phyloP scores from a whole-genome alignment of 2,888 invertebrate genomes.

The Arctia plantaginis region DNA sequence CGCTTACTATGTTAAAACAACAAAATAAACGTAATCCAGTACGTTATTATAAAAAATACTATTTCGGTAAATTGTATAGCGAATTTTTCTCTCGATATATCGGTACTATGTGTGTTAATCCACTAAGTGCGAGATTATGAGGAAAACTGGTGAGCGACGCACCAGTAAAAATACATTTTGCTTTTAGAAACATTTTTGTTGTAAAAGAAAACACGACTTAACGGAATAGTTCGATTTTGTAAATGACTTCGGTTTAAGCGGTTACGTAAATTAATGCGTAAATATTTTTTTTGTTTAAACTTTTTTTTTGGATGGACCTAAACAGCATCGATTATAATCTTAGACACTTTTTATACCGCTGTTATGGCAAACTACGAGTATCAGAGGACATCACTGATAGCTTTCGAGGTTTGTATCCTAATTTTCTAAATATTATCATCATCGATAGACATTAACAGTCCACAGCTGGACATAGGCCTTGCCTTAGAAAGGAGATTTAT shows the following conservation, averaged over 20 bases:
- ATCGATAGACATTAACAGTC: no score
- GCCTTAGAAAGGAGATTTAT: no score
- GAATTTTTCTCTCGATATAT: conserved; percentile 36
- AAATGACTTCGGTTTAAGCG: conserved; percentile 1
- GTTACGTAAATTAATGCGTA: not conserved
- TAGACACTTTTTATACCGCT: no score
- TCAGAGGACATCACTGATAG: not conserved
- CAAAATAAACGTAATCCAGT: conserved; percentile 6
- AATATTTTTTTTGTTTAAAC: not conserved
- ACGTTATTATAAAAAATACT: conserved; percentile 33
- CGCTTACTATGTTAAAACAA: not conserved
- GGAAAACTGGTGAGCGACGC: conserved; percentile 28
- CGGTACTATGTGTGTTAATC: conserved; percentile 53
- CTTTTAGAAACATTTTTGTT: conserved; percentile 18
- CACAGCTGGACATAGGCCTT: no score
- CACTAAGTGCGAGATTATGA: conserved; percentile 54
- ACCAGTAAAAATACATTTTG: conserved; percentile 37
- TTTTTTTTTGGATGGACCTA: not conserved
- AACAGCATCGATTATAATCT: no score
- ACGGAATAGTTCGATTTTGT: conserved; percentile 14
- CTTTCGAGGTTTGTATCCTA: no score
- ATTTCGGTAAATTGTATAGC: conserved; percentile 23
- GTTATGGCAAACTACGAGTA: not conserved
- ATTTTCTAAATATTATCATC: no score
- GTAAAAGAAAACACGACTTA: conserved; percentile 9